Conservation (phyloP, 2,888 invertebrate genomes). For the Orthosia incerta region DNA sequence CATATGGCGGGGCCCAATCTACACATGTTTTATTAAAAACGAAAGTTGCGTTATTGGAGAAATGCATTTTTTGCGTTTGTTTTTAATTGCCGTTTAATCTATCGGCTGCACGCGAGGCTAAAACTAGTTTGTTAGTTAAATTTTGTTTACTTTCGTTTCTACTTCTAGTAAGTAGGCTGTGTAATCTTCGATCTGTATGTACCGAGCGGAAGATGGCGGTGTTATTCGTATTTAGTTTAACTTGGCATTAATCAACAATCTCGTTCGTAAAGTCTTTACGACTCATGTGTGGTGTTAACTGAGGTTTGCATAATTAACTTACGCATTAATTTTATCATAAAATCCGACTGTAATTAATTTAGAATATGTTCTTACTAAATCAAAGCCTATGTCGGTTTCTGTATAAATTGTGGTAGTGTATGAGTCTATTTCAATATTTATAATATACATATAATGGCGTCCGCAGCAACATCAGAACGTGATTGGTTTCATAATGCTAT, state of each 20-base stretch:
- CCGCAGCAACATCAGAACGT: conserved; percentile 53
- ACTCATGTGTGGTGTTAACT: conserved; percentile 63
- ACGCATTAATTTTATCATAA: conserved; percentile 66
- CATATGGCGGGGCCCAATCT: conserved; percentile 32
- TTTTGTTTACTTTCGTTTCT: conserved; percentile 67
- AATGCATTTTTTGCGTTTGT: conserved; percentile 62
- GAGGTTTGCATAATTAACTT: conserved; percentile 71
- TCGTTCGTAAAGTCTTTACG: conserved; percentile 69
- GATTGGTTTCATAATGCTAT: conserved; percentile 63
- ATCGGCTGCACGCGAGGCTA: conserved; percentile 56
- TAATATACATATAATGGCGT: conserved; percentile 47
- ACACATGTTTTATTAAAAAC: conserved; percentile 60
- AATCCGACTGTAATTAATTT: conserved; percentile 60
- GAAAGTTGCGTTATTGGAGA: conserved; percentile 63
- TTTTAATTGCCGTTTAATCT: conserved; percentile 60
- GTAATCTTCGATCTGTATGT: conserved; percentile 52
- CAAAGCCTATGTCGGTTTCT: conserved; percentile 33
- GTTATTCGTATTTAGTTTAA: conserved; percentile 62
- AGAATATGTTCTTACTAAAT: conserved; percentile 56
- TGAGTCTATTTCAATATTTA: conserved; percentile 43
- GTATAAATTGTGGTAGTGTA: conserved; percentile 14
- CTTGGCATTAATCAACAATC: conserved; percentile 69
- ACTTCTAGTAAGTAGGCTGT: conserved; percentile 43
- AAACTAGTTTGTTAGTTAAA: conserved; percentile 62
- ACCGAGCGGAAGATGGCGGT: conserved; percentile 44